Evolutionary conservation across 1,140 invertebrate genomes (phyloP).

Genomic region (Phenacoccus solenopsis): DNA sequence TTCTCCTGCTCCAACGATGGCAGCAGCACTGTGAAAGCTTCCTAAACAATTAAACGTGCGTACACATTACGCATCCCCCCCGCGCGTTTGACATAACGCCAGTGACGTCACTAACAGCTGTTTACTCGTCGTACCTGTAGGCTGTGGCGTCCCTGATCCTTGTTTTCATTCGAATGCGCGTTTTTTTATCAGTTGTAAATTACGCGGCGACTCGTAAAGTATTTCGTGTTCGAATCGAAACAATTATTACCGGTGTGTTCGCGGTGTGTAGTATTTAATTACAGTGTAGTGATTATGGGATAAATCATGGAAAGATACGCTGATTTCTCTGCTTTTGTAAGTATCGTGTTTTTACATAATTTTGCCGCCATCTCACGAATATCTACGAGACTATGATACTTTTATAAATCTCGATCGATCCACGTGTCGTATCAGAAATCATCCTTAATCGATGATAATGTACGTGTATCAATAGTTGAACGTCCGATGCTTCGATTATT

Average conservation of each 20-base stretch:
- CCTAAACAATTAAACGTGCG: too few relatives aligned
- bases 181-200: neutral
- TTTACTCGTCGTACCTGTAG: neutral
- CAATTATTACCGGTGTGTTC: neutral
- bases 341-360: neutral
- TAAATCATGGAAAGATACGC: neutral
- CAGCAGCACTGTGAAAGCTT: too few relatives aligned
- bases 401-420: too few relatives aligned
- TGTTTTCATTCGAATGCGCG: neutral
- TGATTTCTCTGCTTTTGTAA: neutral
- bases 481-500: too few relatives aligned
- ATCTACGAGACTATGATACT: too few relatives aligned
- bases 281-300: neutral
- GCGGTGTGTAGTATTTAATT: neutral
- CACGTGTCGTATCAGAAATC: too few relatives aligned
- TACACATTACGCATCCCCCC: neutral
- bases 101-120: neutral
- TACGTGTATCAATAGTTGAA: too few relatives aligned
- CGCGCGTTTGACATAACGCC: neutral
- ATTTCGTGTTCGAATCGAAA: neutral
- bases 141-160: neutral
- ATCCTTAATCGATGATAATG: too few relatives aligned
- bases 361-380: too few relatives aligned
- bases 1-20: too few relatives aligned
- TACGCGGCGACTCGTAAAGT: neutral